Percentiles rank a stretch among this genome's conserved stretches.
Evolutionary conservation across 1,140 invertebrate genomes (phyloP).

Genomic region (Drosophila miranda): DNA sequence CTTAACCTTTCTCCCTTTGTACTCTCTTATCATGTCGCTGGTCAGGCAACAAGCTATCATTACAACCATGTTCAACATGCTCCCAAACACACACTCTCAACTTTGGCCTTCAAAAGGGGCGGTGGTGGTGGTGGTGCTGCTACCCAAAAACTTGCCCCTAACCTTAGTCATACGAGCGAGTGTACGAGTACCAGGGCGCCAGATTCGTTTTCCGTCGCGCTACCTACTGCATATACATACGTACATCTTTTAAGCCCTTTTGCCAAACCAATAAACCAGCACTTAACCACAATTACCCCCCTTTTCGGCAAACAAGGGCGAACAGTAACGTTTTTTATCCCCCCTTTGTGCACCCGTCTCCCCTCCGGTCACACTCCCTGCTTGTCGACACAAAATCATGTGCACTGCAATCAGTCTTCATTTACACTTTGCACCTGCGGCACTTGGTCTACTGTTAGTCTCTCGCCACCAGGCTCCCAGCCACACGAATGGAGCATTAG

Average conservation of each 20-base stretch:
- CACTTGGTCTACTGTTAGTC: constrained; percentile 49
- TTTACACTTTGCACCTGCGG: constrained; percentile 80
- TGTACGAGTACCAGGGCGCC: constrained; percentile 12
- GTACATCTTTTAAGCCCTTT: constrained; percentile 73
- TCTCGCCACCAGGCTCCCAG: constrained; percentile 32
- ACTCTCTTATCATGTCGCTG: background rate
- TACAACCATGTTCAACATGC: constrained; percentile 17
- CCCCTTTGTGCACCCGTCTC: constrained; percentile 1
- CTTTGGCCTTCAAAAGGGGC: constrained; percentile 5
- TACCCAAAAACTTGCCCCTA: constrained; percentile 44
- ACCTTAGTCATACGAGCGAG: constrained; percentile 43
- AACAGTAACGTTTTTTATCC: constrained; percentile 64
- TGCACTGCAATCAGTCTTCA: constrained; percentile 79
- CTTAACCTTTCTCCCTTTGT: background rate
- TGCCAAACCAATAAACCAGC: constrained; percentile 79
- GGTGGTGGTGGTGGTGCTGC: no score
- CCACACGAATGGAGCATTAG: constrained; percentile 55
- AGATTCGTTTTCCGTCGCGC: constrained; percentile 28
- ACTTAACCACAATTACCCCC: constrained; percentile 80
- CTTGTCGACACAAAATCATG: constrained; percentile 59
- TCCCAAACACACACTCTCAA: constrained; percentile 3
- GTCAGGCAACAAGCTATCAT: constrained; percentile 29
- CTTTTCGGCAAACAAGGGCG: constrained; percentile 70
- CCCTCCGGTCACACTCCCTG: background rate
- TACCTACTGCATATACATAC: constrained; percentile 54